phyloP scores from a whole-genome alignment of 2,888 invertebrate species.

The Amblyjoppa proteus region DNA sequence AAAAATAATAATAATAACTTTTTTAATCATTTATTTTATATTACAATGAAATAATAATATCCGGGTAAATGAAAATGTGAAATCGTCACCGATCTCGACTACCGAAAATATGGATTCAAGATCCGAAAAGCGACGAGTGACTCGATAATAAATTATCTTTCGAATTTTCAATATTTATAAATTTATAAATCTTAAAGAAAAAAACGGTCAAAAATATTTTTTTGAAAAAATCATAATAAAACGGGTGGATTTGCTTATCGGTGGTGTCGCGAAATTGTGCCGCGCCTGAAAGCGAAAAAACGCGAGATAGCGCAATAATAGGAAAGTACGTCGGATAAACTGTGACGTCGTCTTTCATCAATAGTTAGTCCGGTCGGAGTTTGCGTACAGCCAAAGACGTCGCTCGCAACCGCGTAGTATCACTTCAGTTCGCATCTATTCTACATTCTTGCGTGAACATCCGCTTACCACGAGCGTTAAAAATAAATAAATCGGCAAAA shows the following conservation, averaged over 20 bases:
- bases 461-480: neutral
- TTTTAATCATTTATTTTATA: too few relatives aligned
- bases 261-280: neutral
- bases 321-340: slow-evolving; percentile 7
- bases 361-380: slow-evolving; percentile 70
- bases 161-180: neutral
- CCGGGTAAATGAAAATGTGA: too few relatives aligned
- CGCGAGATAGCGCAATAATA: neutral
- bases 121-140: neutral
- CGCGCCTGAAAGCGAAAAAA: too few relatives aligned
- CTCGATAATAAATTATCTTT: neutral
- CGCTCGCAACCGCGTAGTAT: neutral
- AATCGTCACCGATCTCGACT: too few relatives aligned
- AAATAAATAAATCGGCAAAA: neutral
- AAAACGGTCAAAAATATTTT: neutral
- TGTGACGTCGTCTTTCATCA: slow-evolving; percentile 63
- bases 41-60: too few relatives aligned
- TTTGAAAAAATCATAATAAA: neutral
- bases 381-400: slow-evolving; percentile 70
- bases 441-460: neutral
- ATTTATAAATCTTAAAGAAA: neutral
- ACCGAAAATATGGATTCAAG: too few relatives aligned
- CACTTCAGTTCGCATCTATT: neutral
- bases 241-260: neutral
- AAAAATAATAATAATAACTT: too few relatives aligned